phyloP scores from a whole-genome alignment of 1,140 invertebrate species.

The Ceratina japonica region DNA sequence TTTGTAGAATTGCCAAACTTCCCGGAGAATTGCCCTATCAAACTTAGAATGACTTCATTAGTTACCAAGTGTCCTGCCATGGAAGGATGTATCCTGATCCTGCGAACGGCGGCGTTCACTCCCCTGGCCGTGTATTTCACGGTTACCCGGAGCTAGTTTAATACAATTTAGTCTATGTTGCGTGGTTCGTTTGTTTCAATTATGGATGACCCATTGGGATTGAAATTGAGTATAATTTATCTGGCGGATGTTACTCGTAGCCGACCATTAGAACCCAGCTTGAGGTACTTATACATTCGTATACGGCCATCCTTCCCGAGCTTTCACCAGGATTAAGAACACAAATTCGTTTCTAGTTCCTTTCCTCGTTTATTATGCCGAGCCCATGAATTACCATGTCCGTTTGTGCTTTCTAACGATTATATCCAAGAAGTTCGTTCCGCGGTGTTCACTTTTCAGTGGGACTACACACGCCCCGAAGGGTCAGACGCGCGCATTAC shows the following conservation, averaged over 20 bases:
- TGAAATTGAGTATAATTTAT: conserved; percentile 18
- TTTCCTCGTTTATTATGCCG: conserved; percentile 8
- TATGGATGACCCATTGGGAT: neutral
- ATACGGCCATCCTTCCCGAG: neutral
- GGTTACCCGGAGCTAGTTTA: neutral
- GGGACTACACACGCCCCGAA: neutral
- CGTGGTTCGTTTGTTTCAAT: conserved; percentile 8
- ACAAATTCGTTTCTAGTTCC: conserved; percentile 23
- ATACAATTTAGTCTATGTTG: conserved; percentile 1
- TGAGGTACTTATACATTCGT: neutral
- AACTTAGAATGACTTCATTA: neutral
- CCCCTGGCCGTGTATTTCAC: too few relatives aligned
- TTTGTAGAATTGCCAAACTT: neutral
- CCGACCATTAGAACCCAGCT: neutral
- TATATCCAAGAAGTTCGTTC: conserved; percentile 2
- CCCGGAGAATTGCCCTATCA: neutral
- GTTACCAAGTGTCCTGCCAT: neutral
- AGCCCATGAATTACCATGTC: conserved; percentile 4
- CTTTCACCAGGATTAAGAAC: conserved; percentile 24
- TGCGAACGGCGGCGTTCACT: neutral
- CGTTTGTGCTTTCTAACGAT: conserved; percentile 24
- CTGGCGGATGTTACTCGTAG: neutral
- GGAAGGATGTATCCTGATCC: too few relatives aligned
- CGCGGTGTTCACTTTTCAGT: neutral
- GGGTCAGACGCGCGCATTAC: conserved; percentile 14